phyloP scores from a whole-genome alignment of 2,113 vertebrate species.

The Chitala chitala region DNA sequence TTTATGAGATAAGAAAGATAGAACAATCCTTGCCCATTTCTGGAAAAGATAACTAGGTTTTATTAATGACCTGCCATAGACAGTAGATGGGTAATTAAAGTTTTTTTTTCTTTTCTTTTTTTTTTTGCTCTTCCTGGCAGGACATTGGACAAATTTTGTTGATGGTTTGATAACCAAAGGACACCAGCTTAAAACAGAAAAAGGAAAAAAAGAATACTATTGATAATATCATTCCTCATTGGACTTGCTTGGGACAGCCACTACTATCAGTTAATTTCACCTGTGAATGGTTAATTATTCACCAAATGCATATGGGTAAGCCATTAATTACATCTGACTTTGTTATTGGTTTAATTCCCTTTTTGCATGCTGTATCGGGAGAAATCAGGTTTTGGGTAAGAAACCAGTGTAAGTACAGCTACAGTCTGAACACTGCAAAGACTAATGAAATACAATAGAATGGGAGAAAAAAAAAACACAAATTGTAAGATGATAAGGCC shows the following conservation, averaged over 20 bases:
- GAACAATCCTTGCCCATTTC: slow-evolving; percentile 70
- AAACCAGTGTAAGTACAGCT: slow-evolving; percentile 25
- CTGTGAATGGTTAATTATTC: slow-evolving; percentile 97
- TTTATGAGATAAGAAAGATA: slow-evolving; percentile 91
- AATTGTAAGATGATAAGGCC: too few relatives aligned
- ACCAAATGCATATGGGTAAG: slow-evolving; percentile 78
- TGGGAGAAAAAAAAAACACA: neutral
- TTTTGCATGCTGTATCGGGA: slow-evolving; percentile 59
- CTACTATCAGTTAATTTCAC: slow-evolving; percentile 96
- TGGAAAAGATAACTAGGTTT: slow-evolving; percentile 86
- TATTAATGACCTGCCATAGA: slow-evolving; percentile 99
- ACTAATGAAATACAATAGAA: slow-evolving; percentile 17
- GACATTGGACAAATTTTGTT: slow-evolving; percentile 91
- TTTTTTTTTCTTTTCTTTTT: slow-evolving; percentile 65
- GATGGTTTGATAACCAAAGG: slow-evolving; percentile 93
- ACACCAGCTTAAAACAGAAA: slow-evolving; percentile 66
- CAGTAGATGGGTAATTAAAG: slow-evolving; percentile 91
- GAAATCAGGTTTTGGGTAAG: slow-evolving; percentile 46
- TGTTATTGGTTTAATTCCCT: slow-evolving; percentile 70
- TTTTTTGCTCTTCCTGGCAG: slow-evolving; percentile 61
- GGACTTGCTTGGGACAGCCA: slow-evolving; percentile 73
- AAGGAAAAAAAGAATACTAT: slow-evolving; percentile 57
- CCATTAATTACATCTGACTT: slow-evolving; percentile 94
- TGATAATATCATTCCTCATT: slow-evolving; percentile 87
- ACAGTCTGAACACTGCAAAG: neutral